Percentiles rank a stretch among this genome's conserved stretches.
phyloP scores from a whole-genome alignment of 2,113 vertebrate genomes.

The Otocyon megalotis region DNA sequence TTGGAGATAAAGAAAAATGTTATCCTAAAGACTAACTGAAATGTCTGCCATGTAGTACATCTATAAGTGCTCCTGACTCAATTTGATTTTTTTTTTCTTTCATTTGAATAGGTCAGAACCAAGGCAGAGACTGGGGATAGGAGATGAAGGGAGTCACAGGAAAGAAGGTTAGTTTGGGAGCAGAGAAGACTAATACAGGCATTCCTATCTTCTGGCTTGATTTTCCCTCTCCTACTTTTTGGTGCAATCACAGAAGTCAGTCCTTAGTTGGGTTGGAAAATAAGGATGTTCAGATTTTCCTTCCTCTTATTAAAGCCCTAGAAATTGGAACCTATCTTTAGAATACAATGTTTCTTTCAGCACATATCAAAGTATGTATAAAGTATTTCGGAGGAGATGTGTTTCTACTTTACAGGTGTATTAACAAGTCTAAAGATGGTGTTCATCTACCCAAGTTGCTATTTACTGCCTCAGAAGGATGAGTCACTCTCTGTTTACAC shows the following conservation, averaged over 20 bases:
- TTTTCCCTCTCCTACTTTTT: neutral
- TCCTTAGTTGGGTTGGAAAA: neutral
- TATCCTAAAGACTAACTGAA: neutral
- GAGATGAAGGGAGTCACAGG: neutral
- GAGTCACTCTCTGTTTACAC: slow-evolving; percentile 33
- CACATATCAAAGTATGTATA: neutral
- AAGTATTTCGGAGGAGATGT: neutral
- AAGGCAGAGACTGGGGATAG: neutral
- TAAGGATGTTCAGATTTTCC: neutral
- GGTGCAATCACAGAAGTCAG: neutral
- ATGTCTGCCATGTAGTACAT: neutral
- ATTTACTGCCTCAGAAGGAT: neutral
- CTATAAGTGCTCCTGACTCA: neutral
- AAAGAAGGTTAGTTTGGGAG: neutral
- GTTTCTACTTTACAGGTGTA: slow-evolving; percentile 5
- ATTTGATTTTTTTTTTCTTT: neutral
- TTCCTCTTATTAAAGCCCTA: neutral
- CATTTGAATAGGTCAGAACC: neutral
- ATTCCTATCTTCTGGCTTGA: neutral
- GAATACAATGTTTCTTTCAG: neutral
- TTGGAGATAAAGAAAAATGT: slow-evolving; percentile 12
- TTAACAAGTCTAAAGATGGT: slow-evolving; percentile 3
- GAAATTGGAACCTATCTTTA: neutral
- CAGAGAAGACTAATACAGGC: neutral
- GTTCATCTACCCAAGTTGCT: neutral